Evolutionary conservation across 2,113 vertebrate genomes (phyloP).

Genomic region (Notiomystis cincta): DNA sequence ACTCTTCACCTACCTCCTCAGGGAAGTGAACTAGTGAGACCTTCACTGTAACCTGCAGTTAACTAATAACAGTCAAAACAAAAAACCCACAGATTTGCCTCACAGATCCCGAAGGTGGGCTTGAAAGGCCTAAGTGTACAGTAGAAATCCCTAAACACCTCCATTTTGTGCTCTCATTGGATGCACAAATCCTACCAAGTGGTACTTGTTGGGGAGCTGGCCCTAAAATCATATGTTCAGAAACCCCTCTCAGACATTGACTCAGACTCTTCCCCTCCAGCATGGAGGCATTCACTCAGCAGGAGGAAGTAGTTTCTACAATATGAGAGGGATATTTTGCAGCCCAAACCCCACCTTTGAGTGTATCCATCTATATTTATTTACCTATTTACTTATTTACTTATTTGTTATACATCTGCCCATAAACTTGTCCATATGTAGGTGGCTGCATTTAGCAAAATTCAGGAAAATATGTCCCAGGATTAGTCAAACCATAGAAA

Average conservation of each 20-base stretch:
- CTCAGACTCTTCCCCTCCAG: neutral
- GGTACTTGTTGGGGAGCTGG: neutral
- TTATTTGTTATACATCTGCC: neutral
- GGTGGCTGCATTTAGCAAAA: neutral
- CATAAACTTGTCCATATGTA: neutral
- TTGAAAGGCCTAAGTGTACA: neutral
- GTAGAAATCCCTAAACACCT: neutral
- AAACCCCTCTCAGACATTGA: neutral
- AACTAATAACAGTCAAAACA: neutral
- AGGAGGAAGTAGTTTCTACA: neutral
- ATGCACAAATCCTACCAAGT: neutral
- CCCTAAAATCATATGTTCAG: neutral
- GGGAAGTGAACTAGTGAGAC: neutral
- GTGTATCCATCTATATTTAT: neutral
- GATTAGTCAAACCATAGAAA: neutral
- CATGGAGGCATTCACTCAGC: neutral
- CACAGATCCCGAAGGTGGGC: neutral
- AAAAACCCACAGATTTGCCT: neutral
- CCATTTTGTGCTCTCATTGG: neutral
- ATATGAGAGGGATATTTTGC: neutral
- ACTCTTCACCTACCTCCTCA: neutral
- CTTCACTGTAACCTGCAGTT: neutral
- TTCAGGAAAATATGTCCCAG: neutral
- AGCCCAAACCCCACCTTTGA: neutral
- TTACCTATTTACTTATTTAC: no score